Base-by-base conservation (phyloP, 2,113 vertebrate species). In the Phaethon lepturus region DNA sequence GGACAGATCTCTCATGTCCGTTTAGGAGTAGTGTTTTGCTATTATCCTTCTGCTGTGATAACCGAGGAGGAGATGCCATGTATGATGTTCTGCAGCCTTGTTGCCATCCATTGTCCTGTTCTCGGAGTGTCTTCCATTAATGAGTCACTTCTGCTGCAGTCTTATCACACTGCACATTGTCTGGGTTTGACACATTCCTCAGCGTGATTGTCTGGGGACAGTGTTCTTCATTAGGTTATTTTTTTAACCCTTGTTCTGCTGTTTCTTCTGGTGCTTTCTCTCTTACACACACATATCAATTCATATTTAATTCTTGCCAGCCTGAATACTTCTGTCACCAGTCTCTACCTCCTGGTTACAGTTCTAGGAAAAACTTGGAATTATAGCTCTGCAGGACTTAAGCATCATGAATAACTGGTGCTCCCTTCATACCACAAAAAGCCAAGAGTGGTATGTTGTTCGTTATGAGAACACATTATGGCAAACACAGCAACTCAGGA, bases 171-270 rank as follows among this genome's bases (percentile, higher is more conserved):
- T 19, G 24, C 38, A 31, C 11, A 6, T 20, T 78, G 31, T 31
- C 45, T 80, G 63, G 14, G 17, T 72, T 88, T 95, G 84, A 91
- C 68, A 87, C 77, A 64, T 96, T 93, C 80, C 76, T 86, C 58
- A 40, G 33, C 13, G 62, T 73, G 88, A 72, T 42, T 86, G 64
- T 86, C 52, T 78, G 42, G 50, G 58, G 86, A 29, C 15, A 50
- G 35, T 18, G 17, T 62, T 88, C 45, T 20, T 45, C n/a, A 24
- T 59, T 20, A 50, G 20, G 9, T 49, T 75, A 10, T 53, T 17
- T 72, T 77, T 89, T 89, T 89, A 84, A 93, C 76, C 35, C 40
- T 64, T 84, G 28, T 42, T 64, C 53, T 89, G 44, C 63, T 63
- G 10, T 50, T 86, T 64, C 28, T 93, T 76, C 58, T 42, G 17